Percentiles rank a stretch among this genome's conserved stretches.
These are phyloP conservation scores for Catharus minimus DNA, from an alignment of 2,113 vertebrate species.

Conservation along the genomic window DNA sequence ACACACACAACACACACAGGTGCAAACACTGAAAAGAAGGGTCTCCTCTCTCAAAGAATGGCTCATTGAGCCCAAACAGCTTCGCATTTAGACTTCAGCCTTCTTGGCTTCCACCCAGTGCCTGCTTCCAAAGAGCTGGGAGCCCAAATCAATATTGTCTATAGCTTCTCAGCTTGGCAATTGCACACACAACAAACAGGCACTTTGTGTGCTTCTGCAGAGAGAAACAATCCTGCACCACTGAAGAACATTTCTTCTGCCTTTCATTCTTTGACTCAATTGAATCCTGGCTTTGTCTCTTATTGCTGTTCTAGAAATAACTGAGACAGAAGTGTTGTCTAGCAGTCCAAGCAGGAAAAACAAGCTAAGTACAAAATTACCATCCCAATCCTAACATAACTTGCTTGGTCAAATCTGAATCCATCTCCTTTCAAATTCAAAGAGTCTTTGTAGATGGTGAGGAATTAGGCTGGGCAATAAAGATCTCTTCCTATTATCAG, in stretches of 20 bases:
- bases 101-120: conserved; percentile 31
- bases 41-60: neutral
- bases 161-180: conserved; percentile 42
- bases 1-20: neutral
- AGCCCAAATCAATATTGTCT: conserved; percentile 40
- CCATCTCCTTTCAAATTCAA: neutral
- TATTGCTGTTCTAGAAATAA: neutral
- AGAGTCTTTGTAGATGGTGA: neutral
- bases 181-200: neutral
- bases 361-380: neutral
- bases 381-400: neutral
- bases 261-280: neutral
- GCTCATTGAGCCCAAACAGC: neutral
- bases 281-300: conserved; percentile 46
- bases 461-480: neutral
- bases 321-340: neutral
- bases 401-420: neutral
- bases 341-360: neutral
- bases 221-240: conserved; percentile 2
- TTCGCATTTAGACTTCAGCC: conserved; percentile 2
- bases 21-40: conserved; percentile 35
- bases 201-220: conserved; percentile 12
- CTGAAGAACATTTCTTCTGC: conserved; percentile 29
- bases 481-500: neutral
- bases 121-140: conserved; percentile 36